Evolutionary conservation across 2,797 vertebrate species (phyloP).

Genomic region (Crossoptilon crossoptilon): DNA sequence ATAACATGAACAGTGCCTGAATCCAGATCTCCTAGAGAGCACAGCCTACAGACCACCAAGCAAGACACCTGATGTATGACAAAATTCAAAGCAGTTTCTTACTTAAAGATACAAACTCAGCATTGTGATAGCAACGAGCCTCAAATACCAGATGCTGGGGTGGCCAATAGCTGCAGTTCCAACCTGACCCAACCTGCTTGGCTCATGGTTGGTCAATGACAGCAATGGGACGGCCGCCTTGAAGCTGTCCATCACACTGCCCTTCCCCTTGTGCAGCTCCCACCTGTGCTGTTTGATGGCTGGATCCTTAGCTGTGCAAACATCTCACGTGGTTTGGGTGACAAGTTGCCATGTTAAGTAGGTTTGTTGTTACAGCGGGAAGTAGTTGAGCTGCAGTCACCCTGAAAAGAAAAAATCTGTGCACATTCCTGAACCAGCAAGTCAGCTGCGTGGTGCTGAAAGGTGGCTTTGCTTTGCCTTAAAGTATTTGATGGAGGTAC

Average conservation of each 20-base stretch:
- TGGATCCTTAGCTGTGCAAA: constrained; percentile 71
- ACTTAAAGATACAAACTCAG: constrained; percentile 8
- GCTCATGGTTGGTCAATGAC: constrained; percentile 33
- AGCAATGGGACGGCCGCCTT: constrained; percentile 8
- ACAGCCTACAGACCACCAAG: constrained; percentile 41
- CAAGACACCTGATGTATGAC: not conserved
- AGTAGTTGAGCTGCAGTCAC: constrained; percentile 58
- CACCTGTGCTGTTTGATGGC: constrained; percentile 50
- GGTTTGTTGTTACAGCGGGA: constrained; percentile 64
- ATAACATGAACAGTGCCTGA: constrained; percentile 7
- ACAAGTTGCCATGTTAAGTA: constrained; percentile 65
- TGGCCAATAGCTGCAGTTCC: constrained; percentile 20
- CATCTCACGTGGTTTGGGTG: constrained; percentile 47
- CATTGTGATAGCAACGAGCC: constrained; percentile 15
- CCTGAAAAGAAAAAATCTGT: constrained; percentile 49
- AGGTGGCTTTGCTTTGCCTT: not conserved
- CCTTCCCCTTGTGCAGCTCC: constrained; percentile 18
- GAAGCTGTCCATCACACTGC: constrained; percentile 51
- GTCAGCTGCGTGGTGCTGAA: not conserved
- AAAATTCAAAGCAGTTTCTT: constrained; percentile 20
- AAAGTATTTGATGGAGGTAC: not conserved
- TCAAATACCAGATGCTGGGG: constrained; percentile 5
- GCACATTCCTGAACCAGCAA: constrained; percentile 13
- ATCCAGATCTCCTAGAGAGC: constrained; percentile 8
- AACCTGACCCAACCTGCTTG: constrained; percentile 59